Conservation (phyloP, 2,888 invertebrate species). For the Brassicogethes aeneus region DNA sequence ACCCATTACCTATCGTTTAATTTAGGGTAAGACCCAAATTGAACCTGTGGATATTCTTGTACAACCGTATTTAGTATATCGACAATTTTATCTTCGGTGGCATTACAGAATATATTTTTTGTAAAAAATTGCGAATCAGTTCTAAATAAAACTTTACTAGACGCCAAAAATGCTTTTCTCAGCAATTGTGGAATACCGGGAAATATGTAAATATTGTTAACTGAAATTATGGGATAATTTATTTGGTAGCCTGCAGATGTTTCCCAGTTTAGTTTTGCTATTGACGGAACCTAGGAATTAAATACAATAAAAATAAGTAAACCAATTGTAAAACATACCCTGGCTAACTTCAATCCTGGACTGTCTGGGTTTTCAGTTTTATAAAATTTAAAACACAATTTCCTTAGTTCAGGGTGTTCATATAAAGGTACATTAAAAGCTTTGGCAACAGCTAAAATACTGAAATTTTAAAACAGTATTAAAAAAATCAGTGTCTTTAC, state of each 20-base stretch:
- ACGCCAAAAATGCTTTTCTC: constrained; percentile 34
- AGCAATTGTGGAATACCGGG: constrained; percentile 59
- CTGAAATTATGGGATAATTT: constrained; percentile 41
- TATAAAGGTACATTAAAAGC: constrained; percentile 44
- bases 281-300: constrained; percentile 43
- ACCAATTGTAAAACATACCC: constrained; percentile 31
- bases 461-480: not conserved
- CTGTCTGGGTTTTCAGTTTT: constrained; percentile 34
- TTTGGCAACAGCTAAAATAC: constrained; percentile 45
- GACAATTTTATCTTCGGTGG: constrained; percentile 42
- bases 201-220: constrained; percentile 59
- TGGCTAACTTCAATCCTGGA: constrained; percentile 39
- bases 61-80: constrained; percentile 37
- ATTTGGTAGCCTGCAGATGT: constrained; percentile 26
- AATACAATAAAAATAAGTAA: constrained; percentile 1
- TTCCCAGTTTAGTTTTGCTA: constrained; percentile 38
- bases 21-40: constrained; percentile 48
- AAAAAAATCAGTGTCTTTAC: too few relatives aligned
- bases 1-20: constrained; percentile 39
- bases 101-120: constrained; percentile 40
- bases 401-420: constrained; percentile 40
- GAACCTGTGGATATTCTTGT: constrained; percentile 41
- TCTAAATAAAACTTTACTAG: constrained; percentile 36
- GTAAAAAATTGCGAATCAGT: constrained; percentile 37
- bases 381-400: constrained; percentile 40